Base-by-base conservation (phyloP, 2,888 invertebrate genomes). In the Athalia cordata region DNA sequence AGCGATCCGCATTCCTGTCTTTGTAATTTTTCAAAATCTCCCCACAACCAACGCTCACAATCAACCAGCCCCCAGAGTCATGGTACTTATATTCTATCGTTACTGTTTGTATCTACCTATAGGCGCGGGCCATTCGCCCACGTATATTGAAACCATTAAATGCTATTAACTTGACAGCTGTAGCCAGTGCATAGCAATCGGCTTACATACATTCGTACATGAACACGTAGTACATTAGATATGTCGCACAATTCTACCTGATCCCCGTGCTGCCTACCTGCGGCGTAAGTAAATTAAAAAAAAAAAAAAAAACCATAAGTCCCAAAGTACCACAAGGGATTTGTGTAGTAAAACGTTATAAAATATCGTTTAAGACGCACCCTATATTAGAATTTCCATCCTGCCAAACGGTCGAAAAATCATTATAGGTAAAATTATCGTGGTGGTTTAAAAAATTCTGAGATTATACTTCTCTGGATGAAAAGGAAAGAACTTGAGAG, bases 81-180 rank as follows among this genome's bases (percentile, higher is more conserved):
- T 9, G 61, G 61, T 13, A 61, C 9, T 9, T 45, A 49, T 49
- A 49, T 49, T 66, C 47, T 49, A 64, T 29, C 8, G 59, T 13
- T 29, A 29, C 29, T 29, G 29, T 29, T 29, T 11, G 62, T 15
- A 29, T 43, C 15, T 9, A 52, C 8, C 52, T 52, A 11, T 15
- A 66, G 49, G 49, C 66, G 47, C 49, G 13, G 66, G 52, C 62
- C 49, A 29, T 68, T 45, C 57, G 72, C 72, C 72, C 72, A 59
- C 72, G 72, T 72, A 66, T 66, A 57, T 59, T 55, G 52, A 47
- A 72, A 59, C 13, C 72, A 47, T 45, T 72, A 59, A 70, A 70
- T 45, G 57, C 70, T 70, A 70, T 70, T 57, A 70, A 70, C 57
- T 59, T 57, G 70, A 70, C 70, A 70, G 57, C 70, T 68, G 68